phyloP scores from a whole-genome alignment of 2,797 vertebrate species.

The Spinus olivaceus region DNA sequence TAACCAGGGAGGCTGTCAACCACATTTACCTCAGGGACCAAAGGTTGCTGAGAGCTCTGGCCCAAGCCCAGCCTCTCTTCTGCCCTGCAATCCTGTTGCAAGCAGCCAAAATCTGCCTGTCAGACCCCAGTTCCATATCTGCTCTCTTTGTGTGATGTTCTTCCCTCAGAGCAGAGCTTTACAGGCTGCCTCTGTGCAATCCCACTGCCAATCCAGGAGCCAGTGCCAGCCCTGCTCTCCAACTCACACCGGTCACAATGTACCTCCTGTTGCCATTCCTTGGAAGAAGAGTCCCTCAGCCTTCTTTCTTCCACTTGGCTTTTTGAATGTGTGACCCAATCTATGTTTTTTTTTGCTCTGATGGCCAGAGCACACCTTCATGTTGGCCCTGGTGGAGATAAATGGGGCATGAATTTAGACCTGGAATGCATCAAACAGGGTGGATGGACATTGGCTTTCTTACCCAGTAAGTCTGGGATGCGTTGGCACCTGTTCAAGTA shows the following conservation, averaged over 20 bases:
- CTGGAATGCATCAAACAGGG: not conserved
- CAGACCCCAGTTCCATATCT: not conserved
- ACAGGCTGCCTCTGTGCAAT: not conserved
- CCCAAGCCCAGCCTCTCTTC: not conserved
- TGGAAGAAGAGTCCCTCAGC: not conserved
- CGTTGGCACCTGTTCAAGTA: not conserved
- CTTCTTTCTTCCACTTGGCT: not conserved
- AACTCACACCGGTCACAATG: fast-evolving
- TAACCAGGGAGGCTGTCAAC: not conserved
- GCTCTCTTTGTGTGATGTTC: not conserved
- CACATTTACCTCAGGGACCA: not conserved
- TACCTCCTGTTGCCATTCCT: not conserved
- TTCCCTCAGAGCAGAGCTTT: not conserved
- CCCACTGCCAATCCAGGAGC: not conserved
- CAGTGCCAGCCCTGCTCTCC: not conserved
- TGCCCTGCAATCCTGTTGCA: not conserved
- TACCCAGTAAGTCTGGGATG: not conserved
- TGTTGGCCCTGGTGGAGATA: not conserved
- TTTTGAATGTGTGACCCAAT: fast-evolving
- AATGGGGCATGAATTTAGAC: not conserved
- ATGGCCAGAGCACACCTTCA: not conserved
- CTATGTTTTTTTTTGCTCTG: not conserved
- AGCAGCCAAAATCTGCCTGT: not conserved
- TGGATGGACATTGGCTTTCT: not conserved
- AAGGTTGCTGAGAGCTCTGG: not conserved